These are phyloP conservation scores for Gallinago solitaria DNA, from an alignment of 2,797 vertebrate genomes.

Conservation along the genomic window DNA sequence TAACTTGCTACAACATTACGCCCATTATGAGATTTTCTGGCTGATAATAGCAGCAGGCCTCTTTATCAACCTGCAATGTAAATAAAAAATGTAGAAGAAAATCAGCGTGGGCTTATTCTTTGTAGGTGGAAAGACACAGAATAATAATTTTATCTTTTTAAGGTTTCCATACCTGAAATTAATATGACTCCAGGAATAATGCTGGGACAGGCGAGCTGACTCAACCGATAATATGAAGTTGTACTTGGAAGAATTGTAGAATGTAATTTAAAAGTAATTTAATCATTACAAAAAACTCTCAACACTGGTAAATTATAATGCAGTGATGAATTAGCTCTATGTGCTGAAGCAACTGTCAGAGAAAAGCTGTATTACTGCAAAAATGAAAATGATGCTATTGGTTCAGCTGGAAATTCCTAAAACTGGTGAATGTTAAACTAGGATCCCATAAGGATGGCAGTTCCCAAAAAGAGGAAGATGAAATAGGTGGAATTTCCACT, in stretches of 20 bases:
- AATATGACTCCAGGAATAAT: not conserved
- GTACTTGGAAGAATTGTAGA: not conserved
- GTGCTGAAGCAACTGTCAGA: not conserved
- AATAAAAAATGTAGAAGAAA: not conserved
- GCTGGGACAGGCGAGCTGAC: not conserved
- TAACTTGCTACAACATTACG: not conserved
- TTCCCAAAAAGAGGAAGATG: not conserved
- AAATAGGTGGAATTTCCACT: not conserved
- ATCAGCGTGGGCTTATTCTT: not conserved
- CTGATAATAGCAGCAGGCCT: not conserved
- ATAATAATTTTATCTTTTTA: not conserved
- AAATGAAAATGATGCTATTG: not conserved
- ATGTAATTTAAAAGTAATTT: not conserved
- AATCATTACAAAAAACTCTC: not conserved
- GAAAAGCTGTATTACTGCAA: not conserved
- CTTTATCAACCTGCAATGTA: not conserved
- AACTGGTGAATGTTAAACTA: not conserved
- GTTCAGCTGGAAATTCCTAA: not conserved
- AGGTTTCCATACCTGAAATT: not conserved
- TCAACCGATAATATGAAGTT: not conserved
- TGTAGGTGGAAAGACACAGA: not conserved
- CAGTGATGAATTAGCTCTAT: not conserved
- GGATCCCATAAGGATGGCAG: not conserved
- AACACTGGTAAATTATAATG: not conserved
- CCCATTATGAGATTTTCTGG: not conserved